These are phyloP conservation scores for Mus pahari DNA, from an alignment of 2,113 vertebrate genomes.

Conservation along the genomic window DNA sequence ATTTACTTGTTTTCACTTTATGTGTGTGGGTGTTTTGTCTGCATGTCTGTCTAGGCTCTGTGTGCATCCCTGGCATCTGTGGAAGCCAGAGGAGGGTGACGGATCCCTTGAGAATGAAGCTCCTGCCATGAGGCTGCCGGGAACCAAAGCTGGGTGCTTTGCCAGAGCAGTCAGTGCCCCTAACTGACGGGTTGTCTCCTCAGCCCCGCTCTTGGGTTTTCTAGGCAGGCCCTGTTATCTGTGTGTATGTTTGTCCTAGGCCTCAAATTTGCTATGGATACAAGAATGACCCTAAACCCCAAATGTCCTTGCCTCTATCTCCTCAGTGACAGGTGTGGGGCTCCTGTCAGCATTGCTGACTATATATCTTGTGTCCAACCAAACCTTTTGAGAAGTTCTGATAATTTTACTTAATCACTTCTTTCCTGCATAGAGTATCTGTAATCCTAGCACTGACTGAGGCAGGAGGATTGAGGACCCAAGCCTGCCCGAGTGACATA, in stretches of 20 bases:
- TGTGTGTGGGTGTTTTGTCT: not conserved
- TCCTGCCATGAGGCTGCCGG: not conserved
- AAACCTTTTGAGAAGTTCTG: slow-evolving; percentile 12
- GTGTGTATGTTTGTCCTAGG: not conserved
- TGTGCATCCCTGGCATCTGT: not conserved
- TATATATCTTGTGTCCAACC: not conserved
- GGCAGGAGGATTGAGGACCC: not conserved
- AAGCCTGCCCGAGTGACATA: not conserved
- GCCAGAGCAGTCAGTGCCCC: not conserved
- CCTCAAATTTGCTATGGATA: not conserved
- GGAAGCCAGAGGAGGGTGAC: not conserved
- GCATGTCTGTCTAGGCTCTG: not conserved
- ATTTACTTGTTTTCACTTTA: not conserved
- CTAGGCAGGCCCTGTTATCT: not conserved
- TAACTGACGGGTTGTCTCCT: accelerated
- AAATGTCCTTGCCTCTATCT: too few species aligned
- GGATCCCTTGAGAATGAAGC: not conserved
- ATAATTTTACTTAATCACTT: not conserved
- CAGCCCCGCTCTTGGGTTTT: not conserved
- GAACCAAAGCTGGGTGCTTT: not conserved
- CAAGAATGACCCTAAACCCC: not conserved
- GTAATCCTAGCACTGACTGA: not conserved
- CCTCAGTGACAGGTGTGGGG: not conserved
- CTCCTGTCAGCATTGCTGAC: not conserved
- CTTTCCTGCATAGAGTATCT: not conserved